phyloP scores from a whole-genome alignment of 1,140 invertebrate genomes.

The Harpegnathos saltator region DNA sequence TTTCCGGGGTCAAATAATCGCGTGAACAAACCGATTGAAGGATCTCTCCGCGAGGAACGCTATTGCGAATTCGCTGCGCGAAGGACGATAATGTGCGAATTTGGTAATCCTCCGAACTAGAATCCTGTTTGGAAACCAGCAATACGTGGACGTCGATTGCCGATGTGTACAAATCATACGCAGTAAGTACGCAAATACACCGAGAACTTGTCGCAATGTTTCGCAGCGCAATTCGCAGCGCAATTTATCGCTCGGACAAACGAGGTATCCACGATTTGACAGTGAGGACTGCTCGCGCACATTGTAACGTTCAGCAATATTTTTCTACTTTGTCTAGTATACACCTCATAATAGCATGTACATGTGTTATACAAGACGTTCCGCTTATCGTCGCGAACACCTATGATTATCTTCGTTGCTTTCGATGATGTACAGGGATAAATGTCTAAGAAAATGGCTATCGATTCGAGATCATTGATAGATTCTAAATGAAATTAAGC shows the following conservation, averaged over 20 bases:
- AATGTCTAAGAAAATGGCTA: no score
- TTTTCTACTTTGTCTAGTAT: slow-evolving; percentile 33
- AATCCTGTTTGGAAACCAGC: neutral
- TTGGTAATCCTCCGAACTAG: neutral
- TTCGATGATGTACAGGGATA: no score
- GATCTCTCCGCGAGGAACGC: slow-evolving; percentile 11
- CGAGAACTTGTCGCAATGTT: neutral
- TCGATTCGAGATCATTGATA: no score
- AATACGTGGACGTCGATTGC: neutral
- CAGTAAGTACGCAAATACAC: neutral
- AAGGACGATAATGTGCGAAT: slow-evolving; percentile 8
- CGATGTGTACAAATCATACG: neutral
- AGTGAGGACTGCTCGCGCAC: slow-evolving; percentile 22
- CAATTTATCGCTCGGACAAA: neutral
- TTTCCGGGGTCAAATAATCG: slow-evolving; percentile 13
- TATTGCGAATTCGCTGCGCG: neutral
- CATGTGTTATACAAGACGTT: slow-evolving; percentile 1
- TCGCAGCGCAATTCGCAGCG: neutral
- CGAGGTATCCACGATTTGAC: neutral
- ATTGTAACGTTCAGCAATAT: slow-evolving; percentile 17
- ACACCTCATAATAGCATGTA: slow-evolving; percentile 23
- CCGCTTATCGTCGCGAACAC: no score
- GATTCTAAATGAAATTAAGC: no score
- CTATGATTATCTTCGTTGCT: no score
- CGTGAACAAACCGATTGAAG: neutral